Percentiles rank a stretch among this genome's conserved stretches.
Evolutionary conservation across 2,113 vertebrate species (phyloP).

Genomic region (Apodemus sylvaticus): DNA sequence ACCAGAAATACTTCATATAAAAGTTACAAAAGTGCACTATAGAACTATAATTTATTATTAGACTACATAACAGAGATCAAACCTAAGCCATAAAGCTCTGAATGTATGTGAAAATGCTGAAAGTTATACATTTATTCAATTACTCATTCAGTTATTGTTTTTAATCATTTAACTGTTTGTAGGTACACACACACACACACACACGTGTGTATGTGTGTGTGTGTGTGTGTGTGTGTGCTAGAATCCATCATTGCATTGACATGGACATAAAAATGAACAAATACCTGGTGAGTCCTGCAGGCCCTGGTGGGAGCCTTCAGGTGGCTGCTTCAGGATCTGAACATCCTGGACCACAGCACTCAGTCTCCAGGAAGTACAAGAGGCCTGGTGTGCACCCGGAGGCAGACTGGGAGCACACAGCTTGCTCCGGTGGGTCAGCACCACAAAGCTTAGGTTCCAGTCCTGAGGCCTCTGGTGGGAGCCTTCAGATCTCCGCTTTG

Average conservation of each 20-base stretch:
- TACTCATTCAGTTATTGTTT: not conserved
- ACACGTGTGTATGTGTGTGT: not conserved
- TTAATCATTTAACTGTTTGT: not conserved
- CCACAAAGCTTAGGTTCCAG: no score
- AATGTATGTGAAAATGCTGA: slow-evolving; percentile 17
- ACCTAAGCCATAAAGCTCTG: not conserved
- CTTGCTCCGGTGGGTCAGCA: no score
- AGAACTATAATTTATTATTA: not conserved
- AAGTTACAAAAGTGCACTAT: not conserved
- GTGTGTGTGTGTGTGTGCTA: not conserved
- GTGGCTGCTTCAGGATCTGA: no score
- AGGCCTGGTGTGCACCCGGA: no score
- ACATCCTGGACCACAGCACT: no score
- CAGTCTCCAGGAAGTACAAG: no score
- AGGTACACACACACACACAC: not conserved
- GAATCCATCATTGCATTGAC: not conserved
- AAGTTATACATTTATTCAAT: slow-evolving; percentile 20
- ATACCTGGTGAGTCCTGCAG: no score
- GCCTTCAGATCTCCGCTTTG: no score
- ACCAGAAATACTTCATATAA: not conserved
- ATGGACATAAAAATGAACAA: slow-evolving; percentile 10
- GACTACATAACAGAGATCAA: not conserved
- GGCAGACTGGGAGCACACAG: no score
- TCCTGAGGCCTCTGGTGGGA: no score
- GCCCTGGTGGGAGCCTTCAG: no score